Evolutionary conservation across 2,888 invertebrate species (phyloP), one percentile per base, ranked within the genome.

Genomic region (Archips crataeganus): DNA sequence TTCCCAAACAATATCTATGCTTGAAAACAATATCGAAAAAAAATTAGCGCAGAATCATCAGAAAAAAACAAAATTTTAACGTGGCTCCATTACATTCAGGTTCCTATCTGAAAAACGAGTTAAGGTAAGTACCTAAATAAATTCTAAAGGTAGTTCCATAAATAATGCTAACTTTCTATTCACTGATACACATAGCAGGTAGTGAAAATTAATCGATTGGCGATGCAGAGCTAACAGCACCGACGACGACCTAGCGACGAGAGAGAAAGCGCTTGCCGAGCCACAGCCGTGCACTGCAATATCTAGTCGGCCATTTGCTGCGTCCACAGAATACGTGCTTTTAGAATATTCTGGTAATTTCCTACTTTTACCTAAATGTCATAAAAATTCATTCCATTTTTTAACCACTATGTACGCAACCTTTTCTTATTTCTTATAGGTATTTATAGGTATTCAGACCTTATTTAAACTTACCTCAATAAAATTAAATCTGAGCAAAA

Each of bases 301-400:
- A 57, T 80, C 78, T 71, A 77, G 92, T 90, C 93, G 88, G 92
- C 93, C 92, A 93, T 93, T 92, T 90, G 87, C 90, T 83, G 84
- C 79, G 76, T 75, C 71, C 81, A 84, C 81, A 82, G 57, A 11
- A 32, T 84, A 83, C 79, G 77, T 77, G 74, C 73, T 70, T 65
- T 71, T 70, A 77, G 68, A 42, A 75, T 74, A 66, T 69, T 70
- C 36, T 10, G 15, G 11, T 60, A 54, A 47, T 49, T 75, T 69
- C 51, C 67, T 42, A 36, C 36, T 68, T 23, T 59, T 42, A 34
- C 65, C 23, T 42, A 67, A 45, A 34, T 61, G 57, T 60, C 34
- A 65, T 64, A 45, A 69, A 59, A 69, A 32, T 36, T 9, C n/a
- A 6, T 51, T 54, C 10, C 59, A 10, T 32, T 51, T 36, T 54